Percentiles rank a stretch among this genome's conserved stretches.
Evolutionary conservation across 2,113 vertebrate species (phyloP).

Genomic region (Lagopus leucura): DNA sequence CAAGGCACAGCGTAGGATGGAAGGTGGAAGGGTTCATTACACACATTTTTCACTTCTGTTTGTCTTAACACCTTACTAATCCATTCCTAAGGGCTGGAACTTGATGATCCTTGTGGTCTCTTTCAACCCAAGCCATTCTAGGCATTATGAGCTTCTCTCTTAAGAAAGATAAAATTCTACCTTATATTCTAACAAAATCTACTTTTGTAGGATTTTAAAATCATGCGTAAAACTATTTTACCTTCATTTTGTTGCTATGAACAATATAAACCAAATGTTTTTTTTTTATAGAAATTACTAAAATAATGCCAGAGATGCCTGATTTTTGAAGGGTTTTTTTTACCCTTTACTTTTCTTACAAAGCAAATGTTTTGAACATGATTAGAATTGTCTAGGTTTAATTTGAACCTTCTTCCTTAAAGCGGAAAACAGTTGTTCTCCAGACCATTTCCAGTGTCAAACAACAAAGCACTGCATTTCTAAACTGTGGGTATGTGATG

Average conservation of each 20-base stretch:
- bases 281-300: background rate
- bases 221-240: background rate
- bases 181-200: background rate
- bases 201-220: background rate
- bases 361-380: background rate
- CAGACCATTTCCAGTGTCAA: conserved; percentile 98
- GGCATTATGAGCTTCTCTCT: background rate
- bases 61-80: background rate
- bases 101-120: no score
- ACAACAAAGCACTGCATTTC: conserved; percentile 98
- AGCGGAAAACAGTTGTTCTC: conserved; percentile 98
- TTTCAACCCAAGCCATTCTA: no score
- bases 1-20: background rate
- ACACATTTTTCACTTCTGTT: background rate
- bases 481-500: conserved; percentile 97
- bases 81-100: no score
- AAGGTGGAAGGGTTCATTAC: background rate
- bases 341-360: background rate
- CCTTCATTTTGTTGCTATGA: background rate
- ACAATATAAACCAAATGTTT: background rate
- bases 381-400: background rate
- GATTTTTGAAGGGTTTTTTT: background rate
- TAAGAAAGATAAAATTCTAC: background rate
- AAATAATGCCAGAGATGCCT: background rate
- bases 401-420: conserved; percentile 50